Base-by-base conservation (phyloP, 1,140 invertebrate genomes). In the Matsumurasca onukii region DNA sequence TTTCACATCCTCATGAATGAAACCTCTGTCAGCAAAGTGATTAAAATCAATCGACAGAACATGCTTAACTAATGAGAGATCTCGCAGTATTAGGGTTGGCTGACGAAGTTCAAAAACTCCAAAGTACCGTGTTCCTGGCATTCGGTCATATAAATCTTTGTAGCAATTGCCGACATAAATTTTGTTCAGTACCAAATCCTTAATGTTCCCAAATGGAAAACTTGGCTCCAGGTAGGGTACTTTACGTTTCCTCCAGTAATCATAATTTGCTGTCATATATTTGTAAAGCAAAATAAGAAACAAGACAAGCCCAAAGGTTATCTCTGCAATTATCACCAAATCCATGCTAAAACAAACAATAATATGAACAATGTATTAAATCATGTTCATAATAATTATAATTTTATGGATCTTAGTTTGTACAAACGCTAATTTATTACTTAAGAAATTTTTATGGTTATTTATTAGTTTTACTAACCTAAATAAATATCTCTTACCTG, bases 41-140 rank as follows among this genome's bases (percentile, higher is more conserved):
- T 78, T 73, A 70, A 86, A 86, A 73, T 86, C 84, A 25, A 80
- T 83, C 13, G 83, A 73, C 30, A 86, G 73, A 45, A 87, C 80
- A 27, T 77, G 73, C 59, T 80, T 81, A 1, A 82, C 75, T 20
- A 85, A 69, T 72, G 79, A 79, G 45, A 77, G 78, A 73, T 82
- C 67, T 31, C n/a, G 24, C 0, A 67, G 22, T 61, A 64, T 3
- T 24, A 64, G 34, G 20, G 34, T 30, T 29, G 48, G 49, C 30
- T 67, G 29, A 3, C 29, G 52, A 15, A 55, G n/a, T 29, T 20
- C 15, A 51, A 31, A 27, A 17, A 57, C n/a, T 12, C 66, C 66
- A 2, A 57, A 2, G 24, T 67, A 67, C 34, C 24, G 17, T 13
- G 13, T 2, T 5, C 48, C 51, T 31, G 24, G 24, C n/a, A 51